Evolutionary conservation across 2,797 vertebrate genomes (phyloP).

Genomic region (Lates japonicus): DNA sequence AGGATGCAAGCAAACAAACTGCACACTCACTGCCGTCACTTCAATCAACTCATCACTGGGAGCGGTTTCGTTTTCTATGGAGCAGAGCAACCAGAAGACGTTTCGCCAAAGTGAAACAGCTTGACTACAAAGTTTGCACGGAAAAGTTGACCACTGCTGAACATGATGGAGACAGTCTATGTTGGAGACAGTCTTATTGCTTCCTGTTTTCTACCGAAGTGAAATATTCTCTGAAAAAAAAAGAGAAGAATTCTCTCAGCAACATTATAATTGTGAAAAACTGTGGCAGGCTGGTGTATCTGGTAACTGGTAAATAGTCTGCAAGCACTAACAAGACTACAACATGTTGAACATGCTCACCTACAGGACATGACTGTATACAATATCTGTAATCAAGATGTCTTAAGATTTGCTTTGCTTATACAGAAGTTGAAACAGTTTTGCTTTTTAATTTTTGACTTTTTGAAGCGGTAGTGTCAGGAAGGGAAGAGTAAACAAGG

Average conservation of each 20-base stretch:
- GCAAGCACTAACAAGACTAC: not conserved
- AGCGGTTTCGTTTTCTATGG: slow-evolving; percentile 47
- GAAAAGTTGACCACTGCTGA: slow-evolving; percentile 65
- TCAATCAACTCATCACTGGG: slow-evolving; percentile 36
- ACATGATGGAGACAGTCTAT: slow-evolving; percentile 16
- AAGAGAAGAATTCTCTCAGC: not conserved
- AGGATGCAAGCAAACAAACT: slow-evolving; percentile 37
- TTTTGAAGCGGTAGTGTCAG: not conserved
- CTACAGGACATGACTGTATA: not conserved
- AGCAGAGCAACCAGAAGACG: slow-evolving; percentile 50
- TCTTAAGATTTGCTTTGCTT: slow-evolving; percentile 1
- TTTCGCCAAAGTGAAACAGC: slow-evolving; percentile 32
- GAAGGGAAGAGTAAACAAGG: no score
- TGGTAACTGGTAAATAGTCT: not conserved
- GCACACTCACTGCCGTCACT: slow-evolving; percentile 30
- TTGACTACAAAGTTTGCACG: slow-evolving; percentile 39
- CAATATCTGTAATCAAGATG: not conserved
- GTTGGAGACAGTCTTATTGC: slow-evolving; percentile 40
- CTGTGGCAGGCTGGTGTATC: not conserved
- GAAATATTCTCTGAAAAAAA: slow-evolving; percentile 20
- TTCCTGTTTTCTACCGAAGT: slow-evolving; percentile 42
- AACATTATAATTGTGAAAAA: not conserved
- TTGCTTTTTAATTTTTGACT: not conserved
- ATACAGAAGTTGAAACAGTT: not conserved
- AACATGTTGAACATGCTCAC: not conserved